These are phyloP conservation scores for Odontocerum albicorne DNA, from an alignment of 2,888 invertebrate species.

Conservation along the genomic window DNA sequence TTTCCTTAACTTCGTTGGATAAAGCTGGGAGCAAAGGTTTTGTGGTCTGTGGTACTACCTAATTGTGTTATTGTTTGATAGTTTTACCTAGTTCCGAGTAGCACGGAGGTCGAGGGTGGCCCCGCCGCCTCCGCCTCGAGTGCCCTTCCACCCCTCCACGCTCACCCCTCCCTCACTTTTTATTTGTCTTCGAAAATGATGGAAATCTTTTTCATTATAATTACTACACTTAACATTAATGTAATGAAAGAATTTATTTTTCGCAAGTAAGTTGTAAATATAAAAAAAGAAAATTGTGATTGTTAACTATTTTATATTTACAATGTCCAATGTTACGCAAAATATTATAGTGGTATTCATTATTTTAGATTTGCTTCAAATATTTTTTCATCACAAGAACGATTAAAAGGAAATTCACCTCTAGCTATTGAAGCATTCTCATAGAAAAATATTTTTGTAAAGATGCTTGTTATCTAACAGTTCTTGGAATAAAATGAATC, in stretches of 20 bases:
- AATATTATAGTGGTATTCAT: constrained; percentile 11
- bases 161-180: constrained; percentile 4
- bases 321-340: constrained; percentile 25
- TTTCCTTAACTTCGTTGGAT: constrained; percentile 21
- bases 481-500: constrained; percentile 10
- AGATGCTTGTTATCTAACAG: constrained; percentile 14
- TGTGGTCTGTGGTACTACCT: constrained; percentile 32
- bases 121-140: background rate
- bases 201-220: background rate
- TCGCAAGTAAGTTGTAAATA: constrained; percentile 26
- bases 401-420: too few relatives aligned
- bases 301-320: constrained; percentile 28
- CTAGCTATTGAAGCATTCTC: background rate
- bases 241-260: constrained; percentile 11
- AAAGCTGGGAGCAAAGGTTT: constrained; percentile 33
- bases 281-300: constrained; percentile 25
- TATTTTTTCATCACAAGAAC: too few relatives aligned
- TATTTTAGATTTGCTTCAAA: constrained; percentile 8
- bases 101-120: background rate
- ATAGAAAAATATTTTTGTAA: constrained; percentile 20
- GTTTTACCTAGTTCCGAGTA: constrained; percentile 24
- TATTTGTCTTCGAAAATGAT: constrained; percentile 14
- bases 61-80: constrained; percentile 35
- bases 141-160: constrained; percentile 9
- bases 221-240: constrained; percentile 6